These are phyloP conservation scores for Litocranius walleri DNA, from an alignment of 2,113 vertebrate genomes.

Conservation along the genomic window DNA sequence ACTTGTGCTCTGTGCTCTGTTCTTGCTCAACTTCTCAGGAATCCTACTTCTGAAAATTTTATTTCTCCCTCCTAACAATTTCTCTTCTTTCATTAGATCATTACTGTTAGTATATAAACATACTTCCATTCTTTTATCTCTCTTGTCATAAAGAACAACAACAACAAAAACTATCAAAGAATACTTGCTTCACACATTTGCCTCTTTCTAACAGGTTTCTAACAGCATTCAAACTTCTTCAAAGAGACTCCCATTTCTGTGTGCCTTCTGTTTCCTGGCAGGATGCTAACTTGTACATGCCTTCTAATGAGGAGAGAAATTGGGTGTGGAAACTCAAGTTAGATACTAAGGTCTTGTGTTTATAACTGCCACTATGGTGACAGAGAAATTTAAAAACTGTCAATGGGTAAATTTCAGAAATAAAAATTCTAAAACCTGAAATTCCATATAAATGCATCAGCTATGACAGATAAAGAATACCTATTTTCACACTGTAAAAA, in stretches of 20 bases:
- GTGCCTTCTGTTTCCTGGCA: not conserved
- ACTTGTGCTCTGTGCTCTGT: not conserved
- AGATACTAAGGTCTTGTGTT: not conserved
- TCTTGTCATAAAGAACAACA: not conserved
- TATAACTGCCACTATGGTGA: not conserved
- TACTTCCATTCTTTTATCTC: not conserved
- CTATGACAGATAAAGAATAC: not conserved
- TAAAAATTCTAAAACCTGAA: not conserved
- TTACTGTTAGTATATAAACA: not conserved
- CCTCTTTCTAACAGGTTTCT: not conserved
- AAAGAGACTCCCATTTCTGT: not conserved
- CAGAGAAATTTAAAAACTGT: not conserved
- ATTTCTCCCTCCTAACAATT: not conserved
- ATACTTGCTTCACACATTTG: rapidly evolving
- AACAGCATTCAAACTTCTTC: not conserved
- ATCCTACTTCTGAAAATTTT: not conserved
- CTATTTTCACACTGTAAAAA: not conserved
- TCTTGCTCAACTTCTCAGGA: not conserved
- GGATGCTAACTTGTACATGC: not conserved
- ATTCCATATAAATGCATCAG: not conserved
- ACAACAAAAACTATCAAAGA: not conserved
- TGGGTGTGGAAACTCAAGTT: not conserved
- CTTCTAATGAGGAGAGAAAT: not conserved
- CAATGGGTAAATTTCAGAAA: not conserved
- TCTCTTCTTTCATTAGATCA: not conserved